A percentile compares a stretch with the other conserved stretches of the same genome.
Evolutionary conservation across 2,797 vertebrate genomes (phyloP).

Genomic region (Manis javanica): DNA sequence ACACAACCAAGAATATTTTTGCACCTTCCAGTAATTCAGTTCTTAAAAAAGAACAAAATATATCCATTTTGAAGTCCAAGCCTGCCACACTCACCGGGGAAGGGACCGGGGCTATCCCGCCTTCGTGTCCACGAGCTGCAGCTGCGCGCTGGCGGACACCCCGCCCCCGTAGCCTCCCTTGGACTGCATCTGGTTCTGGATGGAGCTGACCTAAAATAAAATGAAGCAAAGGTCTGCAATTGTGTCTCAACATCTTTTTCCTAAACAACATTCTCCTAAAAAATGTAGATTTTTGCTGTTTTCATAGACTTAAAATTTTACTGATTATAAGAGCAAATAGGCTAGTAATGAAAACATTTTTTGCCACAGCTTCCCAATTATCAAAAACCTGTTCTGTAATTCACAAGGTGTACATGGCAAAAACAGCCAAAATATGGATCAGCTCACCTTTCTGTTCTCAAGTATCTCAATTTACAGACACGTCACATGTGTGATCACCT

Average conservation of each 20-base stretch:
- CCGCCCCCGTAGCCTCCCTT: slow-evolving; percentile 92
- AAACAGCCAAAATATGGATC: neutral
- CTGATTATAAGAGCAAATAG: neutral
- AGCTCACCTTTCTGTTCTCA: neutral
- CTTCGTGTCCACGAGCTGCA: slow-evolving; percentile 93
- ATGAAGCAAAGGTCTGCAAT: neutral
- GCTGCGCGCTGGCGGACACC: slow-evolving; percentile 90
- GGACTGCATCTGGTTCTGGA: slow-evolving; percentile 95
- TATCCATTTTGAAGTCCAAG: neutral
- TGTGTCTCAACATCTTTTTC: slow-evolving; percentile 3
- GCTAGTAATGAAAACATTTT: neutral
- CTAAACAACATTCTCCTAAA: neutral
- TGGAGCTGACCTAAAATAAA: slow-evolving; percentile 90
- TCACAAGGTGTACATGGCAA: neutral
- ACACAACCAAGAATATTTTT: neutral
- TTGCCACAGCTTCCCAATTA: neutral
- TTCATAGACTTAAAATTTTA: neutral
- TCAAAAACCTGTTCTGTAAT: neutral
- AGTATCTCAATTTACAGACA: neutral
- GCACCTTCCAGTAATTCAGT: neutral
- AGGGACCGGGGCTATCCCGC: slow-evolving; percentile 88
- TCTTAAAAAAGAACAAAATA: neutral
- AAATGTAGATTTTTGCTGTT: neutral
- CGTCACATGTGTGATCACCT: neutral
- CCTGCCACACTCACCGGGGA: slow-evolving; percentile 82